phyloP scores from a whole-genome alignment of 1,140 invertebrate species.

The Brachionus plicatilis region DNA sequence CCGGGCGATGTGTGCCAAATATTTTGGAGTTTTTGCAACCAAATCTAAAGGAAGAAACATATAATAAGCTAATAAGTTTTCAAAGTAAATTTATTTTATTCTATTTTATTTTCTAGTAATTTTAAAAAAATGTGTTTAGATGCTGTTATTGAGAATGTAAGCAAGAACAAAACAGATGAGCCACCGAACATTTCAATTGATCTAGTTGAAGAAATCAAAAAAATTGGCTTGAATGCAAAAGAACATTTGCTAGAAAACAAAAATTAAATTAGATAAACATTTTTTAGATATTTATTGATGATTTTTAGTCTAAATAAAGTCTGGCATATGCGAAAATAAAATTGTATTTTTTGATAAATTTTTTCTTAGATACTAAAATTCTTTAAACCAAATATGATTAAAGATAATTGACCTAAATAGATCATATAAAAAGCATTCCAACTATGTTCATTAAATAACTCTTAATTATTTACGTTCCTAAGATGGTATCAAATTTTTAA shows the following conservation, averaged over 20 bases:
- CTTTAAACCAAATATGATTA: background rate
- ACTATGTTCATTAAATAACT: background rate
- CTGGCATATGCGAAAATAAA: background rate
- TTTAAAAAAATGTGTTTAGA: background rate
- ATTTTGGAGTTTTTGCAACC: slow-evolving; percentile 59
- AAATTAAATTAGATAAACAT: slow-evolving; percentile 12
- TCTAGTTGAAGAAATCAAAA: background rate
- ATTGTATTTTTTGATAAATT: background rate
- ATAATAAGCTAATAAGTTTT: slow-evolving; percentile 14
- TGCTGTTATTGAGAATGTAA: slow-evolving; percentile 33
- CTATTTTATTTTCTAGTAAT: background rate
- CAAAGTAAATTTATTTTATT: slow-evolving; percentile 25
- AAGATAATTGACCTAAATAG: background rate
- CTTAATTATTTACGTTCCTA: background rate
- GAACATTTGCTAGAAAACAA: slow-evolving; percentile 5
- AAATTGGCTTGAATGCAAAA: background rate
- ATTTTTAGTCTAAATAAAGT: background rate
- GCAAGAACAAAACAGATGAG: background rate
- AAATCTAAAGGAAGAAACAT: background rate
- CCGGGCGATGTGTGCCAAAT: slow-evolving; percentile 78
- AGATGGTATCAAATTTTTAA: background rate
- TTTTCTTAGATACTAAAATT: background rate
- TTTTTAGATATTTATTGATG: background rate
- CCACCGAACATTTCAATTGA: background rate
- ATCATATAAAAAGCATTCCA: background rate